phyloP scores from a whole-genome alignment of 2,113 vertebrate genomes.

The Australoheros scitulus region DNA sequence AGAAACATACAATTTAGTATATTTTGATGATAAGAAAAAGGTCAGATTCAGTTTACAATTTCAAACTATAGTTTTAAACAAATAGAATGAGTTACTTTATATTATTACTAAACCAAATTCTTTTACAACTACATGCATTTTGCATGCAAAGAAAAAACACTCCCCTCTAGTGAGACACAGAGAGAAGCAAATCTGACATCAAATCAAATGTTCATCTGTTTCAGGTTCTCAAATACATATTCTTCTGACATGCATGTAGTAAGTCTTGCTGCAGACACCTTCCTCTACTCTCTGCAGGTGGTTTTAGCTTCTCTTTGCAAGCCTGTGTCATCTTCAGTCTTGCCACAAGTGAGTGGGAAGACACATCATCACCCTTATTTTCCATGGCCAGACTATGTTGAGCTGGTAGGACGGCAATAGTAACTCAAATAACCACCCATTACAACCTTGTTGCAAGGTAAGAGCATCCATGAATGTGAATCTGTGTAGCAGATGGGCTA shows the following conservation, averaged over 20 bases:
- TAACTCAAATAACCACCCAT: neutral
- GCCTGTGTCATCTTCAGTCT: neutral
- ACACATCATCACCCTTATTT: neutral
- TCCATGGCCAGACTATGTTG: neutral
- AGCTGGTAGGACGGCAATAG: neutral
- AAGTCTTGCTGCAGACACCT: neutral
- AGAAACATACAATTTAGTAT: neutral
- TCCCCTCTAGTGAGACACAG: neutral
- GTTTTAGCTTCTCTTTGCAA: neutral
- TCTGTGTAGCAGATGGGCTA: neutral
- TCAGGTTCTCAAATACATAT: fast-evolving
- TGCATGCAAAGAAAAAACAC: neutral
- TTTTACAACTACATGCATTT: too few species aligned
- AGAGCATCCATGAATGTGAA: neutral
- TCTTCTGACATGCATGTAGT: neutral
- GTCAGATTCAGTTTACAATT: neutral
- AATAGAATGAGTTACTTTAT: neutral
- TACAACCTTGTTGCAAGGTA: neutral
- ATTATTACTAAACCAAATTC: neutral
- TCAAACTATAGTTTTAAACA: neutral
- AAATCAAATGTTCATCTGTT: neutral
- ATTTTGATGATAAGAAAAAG: neutral
- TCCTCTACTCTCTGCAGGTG: neutral
- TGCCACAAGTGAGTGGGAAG: neutral
- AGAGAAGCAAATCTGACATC: neutral